Evolutionary conservation across 2,888 invertebrate species (phyloP).

Genomic region (Drosophila anomelani): DNA sequence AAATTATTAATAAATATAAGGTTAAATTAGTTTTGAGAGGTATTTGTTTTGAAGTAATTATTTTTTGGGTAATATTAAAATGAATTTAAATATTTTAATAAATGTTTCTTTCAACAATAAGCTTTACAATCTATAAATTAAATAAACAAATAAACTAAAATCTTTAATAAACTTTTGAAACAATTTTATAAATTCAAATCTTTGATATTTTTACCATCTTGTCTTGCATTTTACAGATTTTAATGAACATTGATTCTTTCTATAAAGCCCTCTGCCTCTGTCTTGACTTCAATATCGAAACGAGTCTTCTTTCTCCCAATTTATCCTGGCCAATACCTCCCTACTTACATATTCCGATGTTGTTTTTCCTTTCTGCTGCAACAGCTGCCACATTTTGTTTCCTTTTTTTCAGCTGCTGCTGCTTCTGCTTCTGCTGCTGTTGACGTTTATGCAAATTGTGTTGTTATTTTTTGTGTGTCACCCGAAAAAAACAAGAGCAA

Average conservation of each 20-base stretch:
- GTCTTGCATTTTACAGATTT: neutral
- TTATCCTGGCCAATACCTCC: conserved; percentile 8
- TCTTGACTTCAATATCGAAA: conserved; percentile 6
- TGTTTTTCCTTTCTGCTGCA: conserved; percentile 46
- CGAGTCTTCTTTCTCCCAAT: neutral
- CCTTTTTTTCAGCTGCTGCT: conserved; percentile 19
- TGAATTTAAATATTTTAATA: no score
- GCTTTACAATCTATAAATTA: no score
- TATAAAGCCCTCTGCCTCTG: conserved; percentile 1
- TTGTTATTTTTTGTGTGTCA: conserved; percentile 70
- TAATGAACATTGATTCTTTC: conserved; percentile 3
- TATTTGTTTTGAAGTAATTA: no score
- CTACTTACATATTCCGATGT: conserved; percentile 47
- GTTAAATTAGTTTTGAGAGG: neutral
- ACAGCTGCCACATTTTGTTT: conserved; percentile 44
- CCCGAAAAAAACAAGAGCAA: conserved; percentile 44
- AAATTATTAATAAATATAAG: neutral
- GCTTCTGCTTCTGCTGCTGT: conserved; percentile 20
- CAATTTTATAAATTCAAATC: neutral
- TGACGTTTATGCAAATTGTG: conserved; percentile 68
- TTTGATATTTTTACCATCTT: neutral
- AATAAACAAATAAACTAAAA: neutral
- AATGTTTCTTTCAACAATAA: no score
- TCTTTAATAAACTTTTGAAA: neutral
- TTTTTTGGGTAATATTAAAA: no score